Evolutionary conservation across 1,140 invertebrate species (phyloP), one percentile per base, ranked within the genome.

Genomic region (Hydropsyche tenuis): DNA sequence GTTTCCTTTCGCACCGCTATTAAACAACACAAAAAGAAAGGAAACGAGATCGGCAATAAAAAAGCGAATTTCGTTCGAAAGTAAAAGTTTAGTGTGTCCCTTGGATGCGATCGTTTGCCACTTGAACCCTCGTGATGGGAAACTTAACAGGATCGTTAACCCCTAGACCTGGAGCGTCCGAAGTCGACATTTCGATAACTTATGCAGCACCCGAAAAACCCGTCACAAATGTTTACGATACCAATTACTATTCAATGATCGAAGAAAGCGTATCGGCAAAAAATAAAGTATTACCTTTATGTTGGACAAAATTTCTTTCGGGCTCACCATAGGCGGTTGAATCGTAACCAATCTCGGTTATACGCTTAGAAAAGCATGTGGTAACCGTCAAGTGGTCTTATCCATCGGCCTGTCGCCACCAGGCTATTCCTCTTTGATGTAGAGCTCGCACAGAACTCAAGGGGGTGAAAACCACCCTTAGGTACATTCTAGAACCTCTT

Each of bases 341-440:
- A 43, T 12, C 27, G 18, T 48, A 20, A 27, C 14, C 43, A 46
- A 56, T 70, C 68, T 72, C 56, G 45, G 71, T 53, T 64, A 74
- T 72, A 77, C 51, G 68, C 68, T 68, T 72, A 64, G 69, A 53
- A 73, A 45, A 73, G 60, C 72, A 68, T 70, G 69, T 27, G 48
- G 9, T 69, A 70, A 62, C 69, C 45, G 30, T 64, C 48, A 73
- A 72, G 70, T 73, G 73, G 74, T 74, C 73, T 74, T 74, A 77
- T 77, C 76, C 76, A 68, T 56, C 45, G 73, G 37, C 56, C 73
- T 77, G 76, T 77, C 76, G 76, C 69, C 71, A 77, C 76, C 76
- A 77, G 72, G 51, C 73, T 9, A 73, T 68, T 63, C 65, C 71
- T 77, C 51, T 77, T 74, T 77, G 76, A 77, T 77, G 71, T 70